phyloP scores from a whole-genome alignment of 2,888 invertebrate species.

The Tethea ocularis region DNA sequence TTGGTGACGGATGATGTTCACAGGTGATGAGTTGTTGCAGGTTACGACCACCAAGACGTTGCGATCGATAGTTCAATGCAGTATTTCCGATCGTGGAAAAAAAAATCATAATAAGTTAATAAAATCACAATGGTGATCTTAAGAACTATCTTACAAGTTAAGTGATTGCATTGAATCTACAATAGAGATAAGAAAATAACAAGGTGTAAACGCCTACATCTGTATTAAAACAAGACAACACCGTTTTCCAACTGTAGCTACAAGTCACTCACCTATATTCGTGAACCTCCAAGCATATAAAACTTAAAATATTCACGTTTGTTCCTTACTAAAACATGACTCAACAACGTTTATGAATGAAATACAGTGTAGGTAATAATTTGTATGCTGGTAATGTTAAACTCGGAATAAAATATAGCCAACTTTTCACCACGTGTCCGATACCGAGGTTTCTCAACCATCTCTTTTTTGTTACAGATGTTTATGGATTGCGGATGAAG shows the following conservation, averaged over 20 bases:
- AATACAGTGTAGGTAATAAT: conserved; percentile 8
- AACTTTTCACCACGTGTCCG: neutral
- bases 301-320: conserved; percentile 6
- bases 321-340: conserved; percentile 4
- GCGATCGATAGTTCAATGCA: conserved; percentile 24
- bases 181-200: neutral
- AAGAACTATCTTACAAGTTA: neutral
- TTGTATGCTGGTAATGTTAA: conserved; percentile 9
- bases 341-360: conserved; percentile 9
- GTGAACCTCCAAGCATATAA: neutral
- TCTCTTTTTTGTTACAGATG: conserved; percentile 57
- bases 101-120: neutral
- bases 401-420: conserved; percentile 7
- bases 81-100: conserved; percentile 14
- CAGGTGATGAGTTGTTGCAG: conserved; percentile 62
- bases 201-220: neutral
- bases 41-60: conserved; percentile 23
- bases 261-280: conserved; percentile 6
- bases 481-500: conserved; percentile 58
- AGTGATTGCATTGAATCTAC: too few relatives aligned
- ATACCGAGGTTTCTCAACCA: conserved; percentile 1
- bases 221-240: neutral
- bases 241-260: neutral
- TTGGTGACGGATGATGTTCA: conserved; percentile 56
- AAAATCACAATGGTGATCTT: neutral